phyloP scores from a whole-genome alignment of 2,888 invertebrate species.

The Dimorphilus gyrociliatus region DNA sequence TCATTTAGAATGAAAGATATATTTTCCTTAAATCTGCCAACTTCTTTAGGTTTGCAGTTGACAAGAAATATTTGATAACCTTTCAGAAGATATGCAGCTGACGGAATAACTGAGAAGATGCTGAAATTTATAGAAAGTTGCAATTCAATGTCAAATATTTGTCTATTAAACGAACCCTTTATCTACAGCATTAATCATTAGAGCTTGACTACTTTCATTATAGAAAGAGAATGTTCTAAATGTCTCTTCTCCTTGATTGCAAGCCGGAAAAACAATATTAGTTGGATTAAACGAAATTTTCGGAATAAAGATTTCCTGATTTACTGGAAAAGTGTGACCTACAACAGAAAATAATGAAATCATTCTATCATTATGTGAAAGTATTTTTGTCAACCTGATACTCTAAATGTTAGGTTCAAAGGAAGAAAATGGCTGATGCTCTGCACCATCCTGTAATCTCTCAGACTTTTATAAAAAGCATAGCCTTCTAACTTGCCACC shows the following conservation, averaged over 20 bases:
- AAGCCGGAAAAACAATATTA: conserved; percentile 27
- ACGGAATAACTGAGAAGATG: too few relatives aligned
- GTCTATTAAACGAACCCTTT: too few relatives aligned
- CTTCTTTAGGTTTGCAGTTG: too few relatives aligned
- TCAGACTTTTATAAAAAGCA: conserved; percentile 31
- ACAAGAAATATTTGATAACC: too few relatives aligned
- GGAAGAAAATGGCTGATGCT: conserved; percentile 29
- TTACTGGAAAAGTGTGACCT: conserved; percentile 33
- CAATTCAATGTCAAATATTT: too few relatives aligned
- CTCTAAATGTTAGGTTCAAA: conserved; percentile 30
- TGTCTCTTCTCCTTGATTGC: conserved; percentile 24
- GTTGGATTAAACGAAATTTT: conserved; percentile 18
- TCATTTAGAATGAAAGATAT: too few relatives aligned
- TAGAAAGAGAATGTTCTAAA: conserved; percentile 24
- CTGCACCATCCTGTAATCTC: conserved; percentile 32
- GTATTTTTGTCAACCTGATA: conserved; percentile 16
- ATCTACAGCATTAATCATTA: too few relatives aligned
- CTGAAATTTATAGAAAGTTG: too few relatives aligned
- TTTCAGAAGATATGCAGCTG: too few relatives aligned
- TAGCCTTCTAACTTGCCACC: conserved; percentile 33
- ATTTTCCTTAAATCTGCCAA: too few relatives aligned
- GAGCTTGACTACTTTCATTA: too few relatives aligned
- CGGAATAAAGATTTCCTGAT: conserved; percentile 32
- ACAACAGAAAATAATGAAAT: conserved; percentile 5
- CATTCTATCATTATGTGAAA: background rate